phyloP scores from a whole-genome alignment of 2,797 vertebrate genomes.

The Anniella stebbinsi region DNA sequence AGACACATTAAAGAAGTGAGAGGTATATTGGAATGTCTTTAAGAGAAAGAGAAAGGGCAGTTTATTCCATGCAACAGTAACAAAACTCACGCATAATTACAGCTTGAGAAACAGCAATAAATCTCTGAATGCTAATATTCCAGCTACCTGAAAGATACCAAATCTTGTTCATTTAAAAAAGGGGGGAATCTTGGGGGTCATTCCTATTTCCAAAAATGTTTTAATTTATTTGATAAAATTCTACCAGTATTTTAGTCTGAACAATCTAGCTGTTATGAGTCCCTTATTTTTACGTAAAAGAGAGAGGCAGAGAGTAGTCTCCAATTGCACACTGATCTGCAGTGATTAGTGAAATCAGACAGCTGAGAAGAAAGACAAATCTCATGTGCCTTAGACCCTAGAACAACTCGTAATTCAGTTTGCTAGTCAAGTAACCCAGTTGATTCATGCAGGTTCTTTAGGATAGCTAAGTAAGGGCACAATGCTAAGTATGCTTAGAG shows the following conservation, averaged over 20 bases:
- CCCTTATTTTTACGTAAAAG: not conserved
- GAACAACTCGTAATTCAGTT: not conserved
- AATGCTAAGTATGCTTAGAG: no score
- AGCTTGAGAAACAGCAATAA: not conserved
- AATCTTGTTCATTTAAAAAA: not conserved
- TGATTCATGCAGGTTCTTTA: not conserved
- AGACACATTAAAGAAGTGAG: not conserved
- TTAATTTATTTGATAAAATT: not conserved
- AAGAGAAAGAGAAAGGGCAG: not conserved
- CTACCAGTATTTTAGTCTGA: not conserved
- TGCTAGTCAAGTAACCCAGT: not conserved
- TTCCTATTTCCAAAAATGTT: conserved; percentile 1
- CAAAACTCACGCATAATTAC: not conserved
- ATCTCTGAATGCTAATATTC: not conserved
- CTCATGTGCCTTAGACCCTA: not conserved
- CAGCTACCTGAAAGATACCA: not conserved
- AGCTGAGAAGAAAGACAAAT: not conserved
- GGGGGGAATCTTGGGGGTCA: not conserved
- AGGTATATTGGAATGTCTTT: not conserved
- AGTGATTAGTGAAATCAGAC: not conserved
- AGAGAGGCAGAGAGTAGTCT: not conserved
- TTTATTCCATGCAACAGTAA: not conserved
- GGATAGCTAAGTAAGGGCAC: not conserved
- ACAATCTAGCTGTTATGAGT: not conserved
- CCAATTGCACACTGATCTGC: not conserved